Conservation (phyloP, 2,113 vertebrate species). For the Spizaetus ornatus region DNA sequence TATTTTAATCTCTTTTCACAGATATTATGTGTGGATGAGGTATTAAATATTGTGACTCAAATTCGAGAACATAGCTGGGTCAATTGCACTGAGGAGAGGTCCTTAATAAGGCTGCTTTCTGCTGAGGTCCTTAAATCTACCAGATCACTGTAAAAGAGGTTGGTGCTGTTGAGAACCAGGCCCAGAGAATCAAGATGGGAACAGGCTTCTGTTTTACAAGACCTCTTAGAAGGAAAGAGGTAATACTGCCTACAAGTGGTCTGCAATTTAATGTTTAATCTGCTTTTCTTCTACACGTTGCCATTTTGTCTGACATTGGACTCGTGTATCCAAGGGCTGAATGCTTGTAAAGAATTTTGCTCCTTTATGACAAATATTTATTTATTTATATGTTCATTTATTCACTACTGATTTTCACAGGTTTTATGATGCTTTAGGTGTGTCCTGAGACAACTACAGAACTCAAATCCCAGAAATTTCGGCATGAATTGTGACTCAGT, state of each 20-base stretch:
- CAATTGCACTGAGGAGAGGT: neutral
- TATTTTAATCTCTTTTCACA: neutral
- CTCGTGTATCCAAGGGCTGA: neutral
- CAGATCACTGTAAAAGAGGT: neutral
- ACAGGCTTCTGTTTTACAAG: neutral
- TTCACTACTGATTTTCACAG: neutral
- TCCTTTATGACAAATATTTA: neutral
- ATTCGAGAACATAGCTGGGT: neutral
- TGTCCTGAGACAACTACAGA: neutral
- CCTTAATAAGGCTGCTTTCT: neutral
- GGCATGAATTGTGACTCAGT: neutral
- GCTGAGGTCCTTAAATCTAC: neutral
- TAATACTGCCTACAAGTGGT: neutral
- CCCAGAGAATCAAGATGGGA: neutral
- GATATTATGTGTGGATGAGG: neutral
- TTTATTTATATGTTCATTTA: neutral
- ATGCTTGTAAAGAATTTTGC: neutral
- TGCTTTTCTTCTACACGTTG: neutral
- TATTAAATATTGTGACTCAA: neutral
- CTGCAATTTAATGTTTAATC: neutral
- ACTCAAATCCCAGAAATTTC: neutral
- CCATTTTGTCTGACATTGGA: neutral
- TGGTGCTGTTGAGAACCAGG: neutral
- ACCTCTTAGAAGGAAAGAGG: neutral
- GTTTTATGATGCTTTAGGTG: neutral